phyloP scores from a whole-genome alignment of 2,113 vertebrate genomes.

The Anoura caudifer region DNA sequence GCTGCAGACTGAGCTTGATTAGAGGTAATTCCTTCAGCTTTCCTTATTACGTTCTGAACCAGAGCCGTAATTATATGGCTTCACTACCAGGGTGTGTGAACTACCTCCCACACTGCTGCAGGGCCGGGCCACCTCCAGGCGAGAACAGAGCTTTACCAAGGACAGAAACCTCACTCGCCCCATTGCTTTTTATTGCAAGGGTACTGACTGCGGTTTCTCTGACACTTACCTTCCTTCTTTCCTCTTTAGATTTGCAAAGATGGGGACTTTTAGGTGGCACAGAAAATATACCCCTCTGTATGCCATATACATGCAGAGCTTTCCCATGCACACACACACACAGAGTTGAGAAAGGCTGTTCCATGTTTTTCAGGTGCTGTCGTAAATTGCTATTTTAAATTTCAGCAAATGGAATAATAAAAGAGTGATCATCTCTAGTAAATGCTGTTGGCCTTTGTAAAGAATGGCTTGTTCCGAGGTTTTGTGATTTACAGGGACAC shows the following conservation, averaged over 20 bases:
- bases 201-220: not conserved
- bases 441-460: slow-evolving; percentile 79
- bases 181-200: not conserved
- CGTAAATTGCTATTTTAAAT: slow-evolving; percentile 81
- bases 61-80: not conserved
- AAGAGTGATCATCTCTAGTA: slow-evolving; percentile 79
- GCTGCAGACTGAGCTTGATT: not conserved
- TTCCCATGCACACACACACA: not conserved
- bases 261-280: slow-evolving; percentile 53
- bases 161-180: not conserved
- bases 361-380: slow-evolving; percentile 64
- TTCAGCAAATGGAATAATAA: slow-evolving; percentile 79
- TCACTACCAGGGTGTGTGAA: not conserved
- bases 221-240: not conserved
- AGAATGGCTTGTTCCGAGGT: slow-evolving; percentile 81
- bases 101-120: not conserved
- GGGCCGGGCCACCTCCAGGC: not conserved
- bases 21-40: not conserved
- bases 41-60: not conserved
- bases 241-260: slow-evolving; percentile 47
- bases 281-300: slow-evolving; percentile 13
- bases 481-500: slow-evolving; percentile 84
- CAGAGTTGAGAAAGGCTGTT: not conserved
- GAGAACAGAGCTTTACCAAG: not conserved
- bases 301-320: not conserved